Base-by-base conservation (phyloP, 2,113 vertebrate genomes). In the Heterotilapia buettikoferi region DNA sequence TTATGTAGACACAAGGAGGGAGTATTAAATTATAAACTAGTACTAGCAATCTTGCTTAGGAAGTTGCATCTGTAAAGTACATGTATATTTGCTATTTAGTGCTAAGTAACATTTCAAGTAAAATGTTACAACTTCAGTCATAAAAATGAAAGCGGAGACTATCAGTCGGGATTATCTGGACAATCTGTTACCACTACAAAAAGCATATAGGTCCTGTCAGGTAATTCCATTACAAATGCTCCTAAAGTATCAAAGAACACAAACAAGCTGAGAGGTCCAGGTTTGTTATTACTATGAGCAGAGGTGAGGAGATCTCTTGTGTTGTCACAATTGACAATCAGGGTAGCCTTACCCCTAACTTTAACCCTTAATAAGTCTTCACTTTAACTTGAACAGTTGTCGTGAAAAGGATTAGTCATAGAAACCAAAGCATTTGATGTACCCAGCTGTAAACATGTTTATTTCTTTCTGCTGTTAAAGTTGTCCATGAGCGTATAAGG, bases 21-120 rank as follows among this genome's bases (percentile, higher is more conserved):
- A 76, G 68, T 47, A 76, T 24, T 47, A 47, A 45, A 9, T 73
- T 0, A 3, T 47, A 29, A 76, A 47, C 9, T 19, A 76, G 43
- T 19, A 0, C 14, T 50, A 50, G 24, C 0, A 47, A 19, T 29
- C 0, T 29, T 76, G 24, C 24, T 50, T 29, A 29, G 71, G 43
- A 29, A 76, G 43, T 45, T 76, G 68, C 24, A 76, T 29, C 68
- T 76, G 24, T 45, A 45, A 73, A 47, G 21, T 73, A 7, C 40
- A 45, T 45, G 13, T 73, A 18, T 26, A 73, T 76, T 45, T 76
- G 14, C 40, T 76, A 47, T 76, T 29, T 12, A 19, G 14, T 47
- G 14, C 71, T 29, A 47, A 47, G 40, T 76, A 29, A 47, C 24
- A 76, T 76, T 68, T 29, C 24, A 47, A 76, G 24, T 47, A 76